Conservation (phyloP, 2,888 invertebrate genomes). For the Tortrix viridana region DNA sequence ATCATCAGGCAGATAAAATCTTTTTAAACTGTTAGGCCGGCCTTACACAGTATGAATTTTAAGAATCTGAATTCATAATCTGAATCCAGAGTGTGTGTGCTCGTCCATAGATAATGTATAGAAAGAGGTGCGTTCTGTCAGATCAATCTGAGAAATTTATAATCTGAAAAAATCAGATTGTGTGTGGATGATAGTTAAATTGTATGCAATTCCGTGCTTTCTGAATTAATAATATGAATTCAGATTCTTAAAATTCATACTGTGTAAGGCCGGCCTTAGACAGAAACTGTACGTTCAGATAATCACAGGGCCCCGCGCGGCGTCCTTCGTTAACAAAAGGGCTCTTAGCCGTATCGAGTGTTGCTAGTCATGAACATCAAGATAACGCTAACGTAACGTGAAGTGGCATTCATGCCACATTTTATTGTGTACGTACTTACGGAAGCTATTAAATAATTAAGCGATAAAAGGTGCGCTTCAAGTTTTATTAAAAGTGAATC, state of each 20-base stretch:
- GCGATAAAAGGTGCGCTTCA: slow-evolving; percentile 18
- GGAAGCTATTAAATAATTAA: slow-evolving; percentile 36
- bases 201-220: too few relatives aligned
- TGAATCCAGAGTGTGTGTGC: too few relatives aligned
- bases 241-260: too few relatives aligned
- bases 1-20: slow-evolving; percentile 37
- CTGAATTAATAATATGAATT: too few relatives aligned
- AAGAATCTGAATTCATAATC: too few relatives aligned
- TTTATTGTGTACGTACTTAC: slow-evolving; percentile 41
- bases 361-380: slow-evolving; percentile 58
- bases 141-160: too few relatives aligned
- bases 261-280: too few relatives aligned
- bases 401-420: slow-evolving; percentile 58
- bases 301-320: slow-evolving; percentile 48
- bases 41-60: too few relatives aligned
- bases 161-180: too few relatives aligned
- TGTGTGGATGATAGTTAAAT: too few relatives aligned
- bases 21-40: slow-evolving; percentile 55
- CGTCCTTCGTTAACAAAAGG: slow-evolving; percentile 46
- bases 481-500: neutral
- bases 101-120: too few relatives aligned
- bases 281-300: slow-evolving; percentile 44
- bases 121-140: too few relatives aligned
- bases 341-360: slow-evolving; percentile 68
- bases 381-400: slow-evolving; percentile 53